Base-by-base conservation (phyloP, 2,888 invertebrate species). In the Mactromeris polynyma region DNA sequence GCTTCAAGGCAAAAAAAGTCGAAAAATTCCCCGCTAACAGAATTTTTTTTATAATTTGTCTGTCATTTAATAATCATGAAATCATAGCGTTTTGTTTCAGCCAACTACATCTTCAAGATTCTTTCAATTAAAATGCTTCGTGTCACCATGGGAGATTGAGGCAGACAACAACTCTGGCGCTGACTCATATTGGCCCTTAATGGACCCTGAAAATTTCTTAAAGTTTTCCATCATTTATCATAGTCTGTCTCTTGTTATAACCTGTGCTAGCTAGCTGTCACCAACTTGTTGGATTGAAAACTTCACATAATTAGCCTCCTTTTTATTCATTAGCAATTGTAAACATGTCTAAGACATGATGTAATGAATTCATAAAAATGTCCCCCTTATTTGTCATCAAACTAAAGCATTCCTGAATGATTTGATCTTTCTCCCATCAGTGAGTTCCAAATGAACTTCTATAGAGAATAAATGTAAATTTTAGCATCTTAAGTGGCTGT, bases 201-300 rank as follows among this genome's bases (percentile, higher is more conserved):
- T 84, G 84, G 84, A 51, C 84, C 84, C 77, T 26, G 51, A 84
- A 80, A 84, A 84, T 81, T 86, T 69, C 69, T 40, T 78, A 77
- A 83, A 42, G 36, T 33, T 42, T 73, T 73, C 36, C 33, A 17
- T 79, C 83, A 33, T 87, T 87, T 40, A 87, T 87, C 87, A 83
- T 64, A 78, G 82, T 64, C 54, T 40, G 42, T 26, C 73, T 36
- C 73, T 36, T 2, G 33, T 17, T 73, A 7, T 36, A 33, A 73
- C 73, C 73, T 33, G 31, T 73, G n/a, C 33, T 73, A 58, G n/a
- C 33, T 73, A 58, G 36, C 19, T 83, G 83, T 77, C 87, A 58
- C 38, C 83, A 58, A 87, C 87, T 87, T 87, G 87, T 87, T 87
- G 87, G 54, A 87, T 58, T 42, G 79, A 79, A 78, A 83, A 83